Base-by-base conservation (phyloP, 2,888 invertebrate genomes). In the Deilephila porcellus region DNA sequence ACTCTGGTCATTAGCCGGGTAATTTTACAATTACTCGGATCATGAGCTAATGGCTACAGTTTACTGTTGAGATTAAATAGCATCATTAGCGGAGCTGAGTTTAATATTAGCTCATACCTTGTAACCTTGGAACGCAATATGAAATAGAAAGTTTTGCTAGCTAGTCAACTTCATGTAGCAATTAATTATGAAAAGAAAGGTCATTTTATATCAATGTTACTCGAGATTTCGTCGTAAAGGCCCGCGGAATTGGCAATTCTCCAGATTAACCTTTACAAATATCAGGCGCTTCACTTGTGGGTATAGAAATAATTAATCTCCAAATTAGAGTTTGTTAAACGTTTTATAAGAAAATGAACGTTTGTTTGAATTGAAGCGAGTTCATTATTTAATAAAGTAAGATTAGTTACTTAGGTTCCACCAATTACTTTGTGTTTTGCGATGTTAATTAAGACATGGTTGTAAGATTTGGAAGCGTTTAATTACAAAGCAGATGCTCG, bases 21-120 rank as follows among this genome's bases (percentile, higher is more conserved):
- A 67, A 67, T 67, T 67, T 67, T 52, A 52, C 52, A 67, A 67
- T 67, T 67, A 67, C 67, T 67, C 45, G 34, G 63, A 37, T 67
- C 25, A 52, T 52, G 67, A 17, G 25, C 67, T 67, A 52, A 67
- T 45, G 67, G 52, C 25, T 7, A 52, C 67, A 67, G 52, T 52
- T 67, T 63, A 45, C 25, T 14, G 67, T 25, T 20, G 25, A 67
- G 67, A 67, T 67, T 52, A 52, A 45, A 52, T 67, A 25, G 14
- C 25, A 52, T 52, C 29, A 67, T 29, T 67, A 52, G 17, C 52
- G 52, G 52, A 25, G n/a, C 45, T 4, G 63, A 62, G 62, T 34
- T 34, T 29, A 34, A 62, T 19, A 19, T 32, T 63, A 63, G 19
- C 62, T 8, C 7, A 34, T 17, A n/a, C 56, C 11, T 3, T 45